Percentiles rank a stretch among this genome's conserved stretches.
phyloP scores from a whole-genome alignment of 2,888 invertebrate species.

The Cerastis leucographa region DNA sequence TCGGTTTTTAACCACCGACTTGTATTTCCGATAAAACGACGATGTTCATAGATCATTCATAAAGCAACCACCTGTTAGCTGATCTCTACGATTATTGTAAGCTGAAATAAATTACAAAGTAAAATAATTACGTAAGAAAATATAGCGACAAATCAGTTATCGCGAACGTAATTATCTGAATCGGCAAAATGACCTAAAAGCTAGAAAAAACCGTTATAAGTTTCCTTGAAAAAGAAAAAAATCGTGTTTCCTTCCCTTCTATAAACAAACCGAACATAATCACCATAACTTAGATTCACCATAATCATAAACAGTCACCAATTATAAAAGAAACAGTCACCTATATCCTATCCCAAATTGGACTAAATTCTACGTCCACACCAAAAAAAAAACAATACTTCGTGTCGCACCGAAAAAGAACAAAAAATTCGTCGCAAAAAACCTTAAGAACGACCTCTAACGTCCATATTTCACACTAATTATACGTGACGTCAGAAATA shows the following conservation, averaged over 20 bases:
- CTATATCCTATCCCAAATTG: slow-evolving; percentile 48
- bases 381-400: slow-evolving; percentile 15
- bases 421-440: slow-evolving; percentile 53
- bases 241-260: slow-evolving; percentile 1
- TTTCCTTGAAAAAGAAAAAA: slow-evolving; percentile 7
- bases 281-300: slow-evolving; percentile 16
- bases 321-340: slow-evolving; percentile 45
- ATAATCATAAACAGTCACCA: slow-evolving; percentile 53
- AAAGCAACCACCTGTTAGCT: too few species aligned
- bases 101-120: neutral
- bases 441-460: slow-evolving; percentile 68
- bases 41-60: neutral
- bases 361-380: slow-evolving; percentile 38
- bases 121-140: neutral
- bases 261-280: slow-evolving; percentile 24
- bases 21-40: neutral
- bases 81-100: neutral
- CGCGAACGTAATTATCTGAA: neutral
- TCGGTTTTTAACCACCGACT: neutral
- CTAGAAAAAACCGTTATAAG: neutral
- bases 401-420: slow-evolving; percentile 17
- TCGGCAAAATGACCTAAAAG: neutral
- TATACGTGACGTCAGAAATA: slow-evolving; percentile 83
- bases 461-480: slow-evolving; percentile 87
- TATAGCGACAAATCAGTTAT: neutral